These are phyloP conservation scores for Drosophila willistoni DNA, from an alignment of 1,140 invertebrate species.

Conservation along the genomic window DNA sequence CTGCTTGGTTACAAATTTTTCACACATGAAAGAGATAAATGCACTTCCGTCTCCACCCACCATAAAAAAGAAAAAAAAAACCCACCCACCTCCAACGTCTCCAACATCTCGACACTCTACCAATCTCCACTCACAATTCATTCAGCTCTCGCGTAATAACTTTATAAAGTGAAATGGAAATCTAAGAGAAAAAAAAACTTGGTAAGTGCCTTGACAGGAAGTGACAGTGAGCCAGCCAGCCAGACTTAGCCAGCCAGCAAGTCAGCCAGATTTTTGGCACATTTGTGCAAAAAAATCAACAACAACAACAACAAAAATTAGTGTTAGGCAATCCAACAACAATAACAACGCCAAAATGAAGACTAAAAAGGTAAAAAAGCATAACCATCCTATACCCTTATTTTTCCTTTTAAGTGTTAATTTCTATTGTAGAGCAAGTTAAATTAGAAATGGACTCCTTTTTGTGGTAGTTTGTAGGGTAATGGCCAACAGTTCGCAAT, in stretches of 20 bases:
- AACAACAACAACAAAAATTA: slow-evolving; percentile 1
- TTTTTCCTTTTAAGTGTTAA: no score
- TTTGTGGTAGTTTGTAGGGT: not conserved
- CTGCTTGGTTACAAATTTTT: slow-evolving; percentile 55
- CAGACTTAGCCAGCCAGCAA: not conserved
- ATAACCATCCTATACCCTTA: not conserved
- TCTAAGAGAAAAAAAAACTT: slow-evolving; percentile 12
- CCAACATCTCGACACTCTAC: no score
- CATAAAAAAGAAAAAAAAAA: not conserved
- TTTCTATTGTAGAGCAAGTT: no score
- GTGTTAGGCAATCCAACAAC: slow-evolving; percentile 13
- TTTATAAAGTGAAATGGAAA: slow-evolving; percentile 64
- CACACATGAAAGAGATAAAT: slow-evolving; percentile 48
- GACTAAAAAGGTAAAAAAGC: no score
- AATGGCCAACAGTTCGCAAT: slow-evolving; percentile 28
- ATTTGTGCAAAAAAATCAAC: slow-evolving; percentile 7
- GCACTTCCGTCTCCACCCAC: slow-evolving; percentile 71
- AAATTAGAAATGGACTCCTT: no score
- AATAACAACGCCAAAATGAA: not conserved
- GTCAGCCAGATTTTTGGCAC: slow-evolving; percentile 30
- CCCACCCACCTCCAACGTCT: no score
- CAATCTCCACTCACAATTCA: no score
- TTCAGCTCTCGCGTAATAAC: slow-evolving; percentile 62
- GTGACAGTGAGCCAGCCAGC: slow-evolving; percentile 10
- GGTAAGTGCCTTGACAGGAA: slow-evolving; percentile 31